Evolutionary conservation across 2,797 vertebrate genomes (phyloP), one percentile per base, ranked within the genome.

Genomic region (Spinus olivaceus): DNA sequence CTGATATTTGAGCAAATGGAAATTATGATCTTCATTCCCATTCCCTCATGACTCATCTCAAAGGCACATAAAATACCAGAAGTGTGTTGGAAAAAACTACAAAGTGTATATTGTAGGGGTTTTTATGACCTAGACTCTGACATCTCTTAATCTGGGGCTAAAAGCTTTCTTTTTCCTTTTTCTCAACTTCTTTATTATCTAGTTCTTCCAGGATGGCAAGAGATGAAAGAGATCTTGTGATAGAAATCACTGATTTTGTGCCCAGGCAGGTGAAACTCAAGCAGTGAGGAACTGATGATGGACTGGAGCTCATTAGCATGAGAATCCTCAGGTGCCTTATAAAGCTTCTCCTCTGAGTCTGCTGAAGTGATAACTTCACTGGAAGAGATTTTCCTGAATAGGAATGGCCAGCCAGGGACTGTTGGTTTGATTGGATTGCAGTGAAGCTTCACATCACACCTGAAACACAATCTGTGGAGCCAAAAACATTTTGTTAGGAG

Each of bases 351-450:
- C 70, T 87, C 28, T 25, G 85, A 49, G 51, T 27, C 85, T 93
- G 67, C 64, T 56, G 35, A 72, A 81, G 64, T 46, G 53, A 85
- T 81, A 95, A 63, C 44, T 81, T 37, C 60, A 76, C 33, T 88
- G 59, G 32, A 88, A 94, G 51, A 73, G 66, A 39, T n/a, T 85
- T 91, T 88, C 84, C 73, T 60, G 72, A 67, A 71, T 47, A 78
- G 64, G 49, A 85, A 93, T 64, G 53, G 73, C 42, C 86, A 79
- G 0, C 37, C 32, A 63, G 92, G 82, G 86, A 88, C 71, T 65
- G 8, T 20, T 74, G 56, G 33, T 89, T 91, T 95, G 64, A 85
- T 86, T 93, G 81, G 94, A 93, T 83, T 84, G 73, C 80, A 84
- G 41, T 46, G 66, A 84, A 95, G 76, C 89, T 91, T 92, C 80